A percentile compares a stretch with the other conserved stretches of the same genome.
These are phyloP conservation scores for Sander lucioperca DNA, from an alignment of 2,113 vertebrate species.

Conservation along the genomic window DNA sequence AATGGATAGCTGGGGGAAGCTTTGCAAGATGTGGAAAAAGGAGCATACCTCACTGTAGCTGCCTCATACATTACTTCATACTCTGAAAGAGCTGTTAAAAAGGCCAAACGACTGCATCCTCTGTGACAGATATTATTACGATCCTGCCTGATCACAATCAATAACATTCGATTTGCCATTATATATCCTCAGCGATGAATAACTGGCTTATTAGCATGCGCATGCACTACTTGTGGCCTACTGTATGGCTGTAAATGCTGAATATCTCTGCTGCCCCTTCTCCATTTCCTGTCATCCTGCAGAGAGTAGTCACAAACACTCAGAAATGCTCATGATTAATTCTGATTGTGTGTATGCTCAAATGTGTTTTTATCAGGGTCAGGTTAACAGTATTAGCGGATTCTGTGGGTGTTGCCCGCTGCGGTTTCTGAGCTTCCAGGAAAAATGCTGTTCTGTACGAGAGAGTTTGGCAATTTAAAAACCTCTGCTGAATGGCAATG, in stretches of 20 bases:
- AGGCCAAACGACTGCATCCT: slow-evolving; percentile 9
- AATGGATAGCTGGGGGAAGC: slow-evolving; percentile 39
- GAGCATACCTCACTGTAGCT: slow-evolving; percentile 29
- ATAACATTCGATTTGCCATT: slow-evolving; percentile 44
- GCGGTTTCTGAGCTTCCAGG: slow-evolving; percentile 21
- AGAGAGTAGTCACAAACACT: slow-evolving; percentile 8
- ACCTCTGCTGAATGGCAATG: slow-evolving; percentile 51
- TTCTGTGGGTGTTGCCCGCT: slow-evolving; percentile 30
- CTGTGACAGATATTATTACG: slow-evolving; percentile 20
- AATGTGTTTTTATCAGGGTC: slow-evolving; percentile 3
- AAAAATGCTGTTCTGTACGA: not conserved
- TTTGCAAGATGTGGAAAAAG: slow-evolving; percentile 26
- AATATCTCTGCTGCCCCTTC: slow-evolving; percentile 17
- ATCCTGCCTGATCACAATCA: slow-evolving; percentile 33
- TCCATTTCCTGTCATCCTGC: slow-evolving; percentile 15
- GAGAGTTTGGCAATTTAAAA: slow-evolving; percentile 41
- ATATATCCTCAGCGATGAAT: slow-evolving; percentile 9
- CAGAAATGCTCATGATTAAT: slow-evolving; percentile 17
- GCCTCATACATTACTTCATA: slow-evolving; percentile 31
- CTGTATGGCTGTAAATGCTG: slow-evolving; percentile 10
- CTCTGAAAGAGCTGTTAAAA: slow-evolving; percentile 42
- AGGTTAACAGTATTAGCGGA: slow-evolving; percentile 2
- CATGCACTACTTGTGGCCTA: not conserved
- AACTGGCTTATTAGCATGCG: slow-evolving; percentile 23
- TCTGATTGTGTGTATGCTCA: not conserved